A percentile compares a stretch with the other conserved stretches of the same genome.
Conservation (phyloP, 2,797 vertebrate species). For the Epinephelus malabaricus region DNA sequence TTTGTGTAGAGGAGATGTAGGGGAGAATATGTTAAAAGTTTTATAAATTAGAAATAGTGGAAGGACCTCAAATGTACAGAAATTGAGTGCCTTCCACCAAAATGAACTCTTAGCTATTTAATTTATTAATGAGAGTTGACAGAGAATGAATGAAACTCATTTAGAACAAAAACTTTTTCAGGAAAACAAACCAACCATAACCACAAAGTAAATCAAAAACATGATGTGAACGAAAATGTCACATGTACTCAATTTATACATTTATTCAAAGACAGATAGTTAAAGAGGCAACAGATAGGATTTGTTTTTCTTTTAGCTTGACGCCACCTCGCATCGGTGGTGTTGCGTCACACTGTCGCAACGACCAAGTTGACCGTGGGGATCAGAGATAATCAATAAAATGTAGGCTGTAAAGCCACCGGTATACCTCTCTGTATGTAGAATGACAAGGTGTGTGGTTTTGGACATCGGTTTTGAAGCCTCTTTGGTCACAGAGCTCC, state of each 20-base stretch:
- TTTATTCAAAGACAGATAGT: neutral
- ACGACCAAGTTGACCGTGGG: too few relatives aligned
- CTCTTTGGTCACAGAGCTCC: too few relatives aligned
- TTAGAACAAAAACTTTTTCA: neutral
- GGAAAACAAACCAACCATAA: neutral
- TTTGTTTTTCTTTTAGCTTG: too few relatives aligned
- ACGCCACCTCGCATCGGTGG: too few relatives aligned
- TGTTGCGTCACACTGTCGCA: too few relatives aligned
- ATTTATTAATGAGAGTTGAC: neutral
- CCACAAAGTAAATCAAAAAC: neutral
- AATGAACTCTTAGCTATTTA: neutral
- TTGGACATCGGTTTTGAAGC: too few relatives aligned
- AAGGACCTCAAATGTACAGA: neutral
- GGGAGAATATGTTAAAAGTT: neutral
- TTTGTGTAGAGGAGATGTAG: neutral
- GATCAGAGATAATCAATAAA: too few relatives aligned
- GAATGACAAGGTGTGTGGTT: too few relatives aligned
- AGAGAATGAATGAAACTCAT: neutral
- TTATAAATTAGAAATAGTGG: neutral
- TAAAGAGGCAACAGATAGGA: too few relatives aligned
- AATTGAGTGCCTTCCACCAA: neutral
- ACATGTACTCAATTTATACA: neutral
- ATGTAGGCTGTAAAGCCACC: too few relatives aligned
- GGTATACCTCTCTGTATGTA: too few relatives aligned
- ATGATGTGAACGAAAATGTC: too few relatives aligned